Conservation (phyloP, 2,113 vertebrate species). For the Peromyscus californicus region DNA sequence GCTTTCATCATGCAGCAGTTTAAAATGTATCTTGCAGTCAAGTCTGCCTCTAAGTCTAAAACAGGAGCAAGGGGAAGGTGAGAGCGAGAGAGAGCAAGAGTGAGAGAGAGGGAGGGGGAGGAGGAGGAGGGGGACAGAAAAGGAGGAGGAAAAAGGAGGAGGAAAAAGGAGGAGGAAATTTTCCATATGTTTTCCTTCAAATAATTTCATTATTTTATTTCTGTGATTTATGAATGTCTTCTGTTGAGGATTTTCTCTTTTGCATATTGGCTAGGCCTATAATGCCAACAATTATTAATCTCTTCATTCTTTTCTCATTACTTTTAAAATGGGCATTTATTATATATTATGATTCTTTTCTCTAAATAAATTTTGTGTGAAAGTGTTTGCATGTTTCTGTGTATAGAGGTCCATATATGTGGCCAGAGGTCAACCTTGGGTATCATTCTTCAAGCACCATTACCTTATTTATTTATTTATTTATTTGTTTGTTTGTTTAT, state of each 20-base stretch:
- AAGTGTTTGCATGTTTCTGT: background rate
- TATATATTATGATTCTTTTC: background rate
- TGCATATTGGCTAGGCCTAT: background rate
- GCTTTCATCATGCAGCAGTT: background rate
- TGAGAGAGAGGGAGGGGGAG: too few relatives aligned
- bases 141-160: background rate
- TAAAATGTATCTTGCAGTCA: background rate
- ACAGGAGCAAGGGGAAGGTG: background rate
- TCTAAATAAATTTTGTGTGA: background rate
- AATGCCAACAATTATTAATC: background rate
- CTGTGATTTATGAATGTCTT: background rate
- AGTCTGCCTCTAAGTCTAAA: background rate
- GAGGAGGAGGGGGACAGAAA: too few relatives aligned
- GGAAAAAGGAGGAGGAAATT: background rate
- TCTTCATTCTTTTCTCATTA: background rate
- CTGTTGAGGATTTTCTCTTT: background rate
- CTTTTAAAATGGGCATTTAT: background rate
- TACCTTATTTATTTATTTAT: background rate
- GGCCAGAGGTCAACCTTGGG: background rate
- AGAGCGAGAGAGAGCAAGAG: too few relatives aligned
- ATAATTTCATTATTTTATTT: background rate
- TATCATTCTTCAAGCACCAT: background rate
- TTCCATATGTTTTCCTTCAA: background rate
- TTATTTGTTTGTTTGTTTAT: background rate
- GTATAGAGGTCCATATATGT: background rate